Evolutionary conservation across 1,140 invertebrate genomes (phyloP).

Genomic region (Trichomalopsis sarcophagae): DNA sequence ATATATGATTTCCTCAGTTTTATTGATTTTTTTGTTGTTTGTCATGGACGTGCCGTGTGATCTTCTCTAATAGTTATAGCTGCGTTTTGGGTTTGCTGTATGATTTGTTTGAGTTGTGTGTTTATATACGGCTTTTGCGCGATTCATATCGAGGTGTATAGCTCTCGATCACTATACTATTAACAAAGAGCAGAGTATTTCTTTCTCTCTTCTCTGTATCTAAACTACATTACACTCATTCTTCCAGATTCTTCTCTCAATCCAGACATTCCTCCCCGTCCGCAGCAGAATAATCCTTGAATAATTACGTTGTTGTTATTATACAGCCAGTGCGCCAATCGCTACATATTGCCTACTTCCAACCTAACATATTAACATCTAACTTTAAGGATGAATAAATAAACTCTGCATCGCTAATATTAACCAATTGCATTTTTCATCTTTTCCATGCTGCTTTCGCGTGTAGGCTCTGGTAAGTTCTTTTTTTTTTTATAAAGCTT

Average conservation of each 20-base stretch:
- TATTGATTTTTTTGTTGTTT: constrained; percentile 20
- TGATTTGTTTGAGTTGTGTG: constrained; percentile 16
- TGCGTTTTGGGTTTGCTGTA: constrained; percentile 9
- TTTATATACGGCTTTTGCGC: background rate
- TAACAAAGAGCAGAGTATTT: no score
- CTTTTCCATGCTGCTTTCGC: constrained; percentile 52
- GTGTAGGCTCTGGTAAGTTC: constrained; percentile 53
- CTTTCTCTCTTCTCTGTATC: background rate
- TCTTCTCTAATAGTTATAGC: background rate
- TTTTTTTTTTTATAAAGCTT: constrained; percentile 44
- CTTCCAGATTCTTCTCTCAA: background rate
- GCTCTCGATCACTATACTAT: background rate
- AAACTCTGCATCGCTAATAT: constrained; percentile 51
- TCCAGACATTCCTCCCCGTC: background rate
- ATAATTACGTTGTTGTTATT: background rate
- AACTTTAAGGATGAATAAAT: constrained; percentile 32
- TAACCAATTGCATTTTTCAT: constrained; percentile 53
- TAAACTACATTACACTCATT: background rate
- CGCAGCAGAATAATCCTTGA: background rate
- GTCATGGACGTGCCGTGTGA: constrained; percentile 1
- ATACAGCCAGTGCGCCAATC: constrained; percentile 12
- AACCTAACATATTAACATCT: constrained; percentile 46
- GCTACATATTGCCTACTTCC: constrained; percentile 36
- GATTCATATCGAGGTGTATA: background rate
- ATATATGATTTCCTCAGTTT: background rate